Evolutionary conservation across 2,797 vertebrate genomes (phyloP).

Genomic region (Miichthys miiuy): DNA sequence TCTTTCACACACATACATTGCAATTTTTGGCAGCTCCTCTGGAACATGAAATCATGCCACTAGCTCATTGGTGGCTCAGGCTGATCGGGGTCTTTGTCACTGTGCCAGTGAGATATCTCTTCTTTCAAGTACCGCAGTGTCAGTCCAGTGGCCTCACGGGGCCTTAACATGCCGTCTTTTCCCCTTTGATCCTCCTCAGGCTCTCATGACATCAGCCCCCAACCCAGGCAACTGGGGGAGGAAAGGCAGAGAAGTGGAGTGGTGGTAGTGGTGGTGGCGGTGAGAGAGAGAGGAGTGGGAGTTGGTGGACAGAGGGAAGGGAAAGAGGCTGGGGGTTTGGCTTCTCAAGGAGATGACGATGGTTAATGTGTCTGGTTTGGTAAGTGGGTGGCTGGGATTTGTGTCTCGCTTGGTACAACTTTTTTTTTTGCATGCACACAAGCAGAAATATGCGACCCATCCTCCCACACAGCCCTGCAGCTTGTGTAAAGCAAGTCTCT

Average conservation of each 20-base stretch:
- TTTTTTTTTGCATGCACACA: slow-evolving; percentile 19
- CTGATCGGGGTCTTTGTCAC: slow-evolving; percentile 66
- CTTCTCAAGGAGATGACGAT: slow-evolving; percentile 56
- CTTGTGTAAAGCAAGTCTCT: slow-evolving; percentile 66
- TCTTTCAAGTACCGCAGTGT: slow-evolving; percentile 68
- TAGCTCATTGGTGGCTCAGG: slow-evolving; percentile 57
- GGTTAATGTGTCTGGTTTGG: slow-evolving; percentile 51
- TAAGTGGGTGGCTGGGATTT: slow-evolving; percentile 57
- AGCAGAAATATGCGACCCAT: slow-evolving; percentile 61
- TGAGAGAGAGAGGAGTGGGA: slow-evolving; percentile 35
- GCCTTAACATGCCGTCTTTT: slow-evolving; percentile 51
- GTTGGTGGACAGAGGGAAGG: slow-evolving; percentile 36
- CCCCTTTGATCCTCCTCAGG: slow-evolving; percentile 72
- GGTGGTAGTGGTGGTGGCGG: not conserved
- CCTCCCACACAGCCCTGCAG: slow-evolving; percentile 63
- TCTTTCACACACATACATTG: slow-evolving; percentile 62
- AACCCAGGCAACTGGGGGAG: slow-evolving; percentile 25
- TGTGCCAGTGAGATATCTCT: slow-evolving; percentile 75
- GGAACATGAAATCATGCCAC: slow-evolving; percentile 80
- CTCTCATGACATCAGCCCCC: slow-evolving; percentile 78
- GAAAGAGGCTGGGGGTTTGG: slow-evolving; percentile 35
- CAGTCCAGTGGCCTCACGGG: slow-evolving; percentile 58
- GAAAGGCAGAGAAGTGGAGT: slow-evolving; percentile 12
- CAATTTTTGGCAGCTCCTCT: slow-evolving; percentile 68
- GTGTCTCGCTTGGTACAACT: slow-evolving; percentile 41